Conservation (phyloP, 2,113 vertebrate genomes). For the Sinocyclocheilus anshuiensis region DNA sequence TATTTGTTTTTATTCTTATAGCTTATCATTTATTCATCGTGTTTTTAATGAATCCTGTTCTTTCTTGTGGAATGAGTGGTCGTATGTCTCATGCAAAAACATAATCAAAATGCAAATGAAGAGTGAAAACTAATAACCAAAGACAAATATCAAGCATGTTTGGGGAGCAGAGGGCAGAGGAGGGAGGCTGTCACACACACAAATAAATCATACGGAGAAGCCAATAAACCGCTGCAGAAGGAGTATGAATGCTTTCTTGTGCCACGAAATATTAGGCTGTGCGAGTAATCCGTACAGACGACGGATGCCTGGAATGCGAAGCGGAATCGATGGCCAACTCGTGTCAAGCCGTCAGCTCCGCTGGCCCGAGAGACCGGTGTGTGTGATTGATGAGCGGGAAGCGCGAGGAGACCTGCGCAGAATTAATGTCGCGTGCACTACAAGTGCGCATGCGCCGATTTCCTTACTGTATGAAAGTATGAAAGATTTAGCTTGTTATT, state of each 20-base stretch:
- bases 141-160: constrained; percentile 68
- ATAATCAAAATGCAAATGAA: constrained; percentile 65
- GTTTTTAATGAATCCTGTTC: constrained; percentile 36
- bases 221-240: constrained; percentile 72
- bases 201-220: constrained; percentile 71
- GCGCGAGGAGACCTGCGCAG: constrained; percentile 35
- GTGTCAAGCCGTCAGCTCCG: constrained; percentile 69
- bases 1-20: constrained; percentile 29
- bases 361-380: constrained; percentile 60
- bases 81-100: constrained; percentile 49
- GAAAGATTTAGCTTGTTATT: neutral
- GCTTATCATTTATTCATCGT: constrained; percentile 36
- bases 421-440: constrained; percentile 15
- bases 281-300: constrained; percentile 71
- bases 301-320: constrained; percentile 64
- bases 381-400: constrained; percentile 76
- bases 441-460: constrained; percentile 5
- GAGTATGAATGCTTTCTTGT: constrained; percentile 77
- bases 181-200: constrained; percentile 56
- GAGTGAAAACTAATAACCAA: constrained; percentile 65
- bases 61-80: constrained; percentile 21
- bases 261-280: constrained; percentile 73
- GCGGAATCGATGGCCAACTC: constrained; percentile 67
- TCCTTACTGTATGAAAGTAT: neutral
- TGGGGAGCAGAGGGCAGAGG: constrained; percentile 42